phyloP scores from a whole-genome alignment of 2,888 invertebrate species.

The Unio delphinus region DNA sequence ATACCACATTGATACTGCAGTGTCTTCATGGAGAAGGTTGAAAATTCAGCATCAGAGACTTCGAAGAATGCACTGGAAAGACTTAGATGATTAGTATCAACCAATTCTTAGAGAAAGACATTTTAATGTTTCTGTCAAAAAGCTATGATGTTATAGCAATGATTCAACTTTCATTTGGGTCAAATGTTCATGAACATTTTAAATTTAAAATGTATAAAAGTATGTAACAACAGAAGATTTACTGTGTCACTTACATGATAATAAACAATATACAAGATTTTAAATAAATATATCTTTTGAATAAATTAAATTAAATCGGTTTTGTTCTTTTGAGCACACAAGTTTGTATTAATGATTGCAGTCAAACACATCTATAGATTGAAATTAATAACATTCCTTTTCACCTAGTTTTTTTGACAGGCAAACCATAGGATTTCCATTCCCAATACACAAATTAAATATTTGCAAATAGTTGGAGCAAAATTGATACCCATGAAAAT shows the following conservation, averaged over 20 bases:
- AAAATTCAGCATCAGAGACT: constrained; percentile 39
- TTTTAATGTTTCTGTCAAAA: constrained; percentile 9
- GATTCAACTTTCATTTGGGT: not conserved
- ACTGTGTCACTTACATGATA: not conserved
- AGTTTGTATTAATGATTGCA: no score
- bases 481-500: no score
- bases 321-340: no score
- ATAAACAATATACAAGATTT: not conserved
- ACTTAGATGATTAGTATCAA: constrained; percentile 26
- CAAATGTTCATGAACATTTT: not conserved
- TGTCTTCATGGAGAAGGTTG: constrained; percentile 61
- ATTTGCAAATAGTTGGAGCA: no score
- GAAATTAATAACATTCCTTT: no score
- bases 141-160: constrained; percentile 4
- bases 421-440: no score
- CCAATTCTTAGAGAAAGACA: not conserved
- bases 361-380: no score
- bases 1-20: constrained; percentile 23
- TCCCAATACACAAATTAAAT: no score
- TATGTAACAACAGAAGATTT: not conserved
- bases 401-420: no score
- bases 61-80: constrained; percentile 51
- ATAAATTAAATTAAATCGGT: not conserved
- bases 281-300: constrained; percentile 3
- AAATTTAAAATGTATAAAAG: not conserved